Percentiles rank a stretch among this genome's conserved stretches.
Conservation (phyloP, 1,140 invertebrate genomes). For the Sweltsa coloradensis region DNA sequence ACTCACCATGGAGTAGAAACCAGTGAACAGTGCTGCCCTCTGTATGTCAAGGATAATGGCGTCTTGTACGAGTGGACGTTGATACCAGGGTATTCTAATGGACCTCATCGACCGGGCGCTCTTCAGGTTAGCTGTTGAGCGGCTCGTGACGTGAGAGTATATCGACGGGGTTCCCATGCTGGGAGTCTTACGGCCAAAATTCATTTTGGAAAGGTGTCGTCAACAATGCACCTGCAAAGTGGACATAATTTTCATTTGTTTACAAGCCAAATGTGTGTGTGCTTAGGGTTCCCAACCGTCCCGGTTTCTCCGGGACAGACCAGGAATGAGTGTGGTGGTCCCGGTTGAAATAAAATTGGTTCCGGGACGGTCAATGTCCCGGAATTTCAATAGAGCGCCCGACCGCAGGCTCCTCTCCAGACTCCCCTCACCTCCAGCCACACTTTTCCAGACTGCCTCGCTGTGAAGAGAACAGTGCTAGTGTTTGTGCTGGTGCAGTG, state of each 20-base stretch:
- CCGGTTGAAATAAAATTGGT: too few relatives aligned
- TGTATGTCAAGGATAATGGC: conserved; percentile 66
- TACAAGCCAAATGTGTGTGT: too few relatives aligned
- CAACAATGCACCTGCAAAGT: background rate
- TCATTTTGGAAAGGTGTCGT: conserved; percentile 29
- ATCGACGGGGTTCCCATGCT: conserved; percentile 73
- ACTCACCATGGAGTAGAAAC: conserved; percentile 60
- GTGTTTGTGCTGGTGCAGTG: too few relatives aligned
- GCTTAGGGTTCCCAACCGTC: too few relatives aligned
- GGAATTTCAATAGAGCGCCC: too few relatives aligned
- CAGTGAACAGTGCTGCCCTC: conserved; percentile 57
- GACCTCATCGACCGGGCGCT: conserved; percentile 65
- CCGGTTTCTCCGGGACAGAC: too few relatives aligned
- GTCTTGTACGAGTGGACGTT: conserved; percentile 62
- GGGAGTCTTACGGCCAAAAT: conserved; percentile 50
- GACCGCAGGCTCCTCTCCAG: too few relatives aligned
- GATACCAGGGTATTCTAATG: conserved; percentile 70
- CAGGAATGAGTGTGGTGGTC: too few relatives aligned
- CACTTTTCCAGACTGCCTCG: too few relatives aligned
- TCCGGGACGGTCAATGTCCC: too few relatives aligned
- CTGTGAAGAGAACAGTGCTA: too few relatives aligned
- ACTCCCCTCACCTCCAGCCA: too few relatives aligned
- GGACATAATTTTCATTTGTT: background rate
- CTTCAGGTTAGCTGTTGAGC: conserved; percentile 65
- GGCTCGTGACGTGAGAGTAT: conserved; percentile 66